phyloP scores from a whole-genome alignment of 2,888 invertebrate genomes.

The Kryphioiulus occultus region DNA sequence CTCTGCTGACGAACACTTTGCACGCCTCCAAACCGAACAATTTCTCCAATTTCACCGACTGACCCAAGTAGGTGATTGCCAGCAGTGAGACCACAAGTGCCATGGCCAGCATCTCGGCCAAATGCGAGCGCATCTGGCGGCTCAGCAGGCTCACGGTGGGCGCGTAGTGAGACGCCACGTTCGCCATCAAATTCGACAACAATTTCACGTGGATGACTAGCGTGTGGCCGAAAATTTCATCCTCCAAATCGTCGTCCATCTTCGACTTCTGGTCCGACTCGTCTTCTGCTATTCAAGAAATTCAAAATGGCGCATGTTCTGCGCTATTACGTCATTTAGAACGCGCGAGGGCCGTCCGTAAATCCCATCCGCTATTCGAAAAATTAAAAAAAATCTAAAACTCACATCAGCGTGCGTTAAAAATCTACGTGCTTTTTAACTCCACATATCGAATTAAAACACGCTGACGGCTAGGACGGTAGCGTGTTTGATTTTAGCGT shows the following conservation, averaged over 20 bases:
- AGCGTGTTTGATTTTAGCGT: too few relatives aligned
- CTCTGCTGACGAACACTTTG: slow-evolving; percentile 47
- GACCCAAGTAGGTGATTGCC: slow-evolving; percentile 53
- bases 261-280: not conserved
- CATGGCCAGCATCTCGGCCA: slow-evolving; percentile 80
- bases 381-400: too few relatives aligned
- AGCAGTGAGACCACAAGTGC: slow-evolving; percentile 70
- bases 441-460: too few relatives aligned
- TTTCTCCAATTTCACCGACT: slow-evolving; percentile 39
- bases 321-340: too few relatives aligned
- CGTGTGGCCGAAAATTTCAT: slow-evolving; percentile 85
- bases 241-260: slow-evolving; percentile 95
- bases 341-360: too few relatives aligned
- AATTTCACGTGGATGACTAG: slow-evolving; percentile 86
- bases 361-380: too few relatives aligned
- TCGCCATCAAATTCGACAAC: slow-evolving; percentile 80
- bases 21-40: slow-evolving; percentile 43
- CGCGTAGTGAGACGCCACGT: slow-evolving; percentile 77
- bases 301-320: too few relatives aligned
- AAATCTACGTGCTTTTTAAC: too few relatives aligned
- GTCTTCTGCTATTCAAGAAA: too few relatives aligned
- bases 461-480: too few relatives aligned
- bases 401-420: too few relatives aligned
- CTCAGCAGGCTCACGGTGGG: slow-evolving; percentile 80
- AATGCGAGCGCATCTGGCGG: slow-evolving; percentile 76